phyloP scores from a whole-genome alignment of 37 sponge, comb jelly and placozoan genomes.

The Dysidea cf. avara region DNA sequence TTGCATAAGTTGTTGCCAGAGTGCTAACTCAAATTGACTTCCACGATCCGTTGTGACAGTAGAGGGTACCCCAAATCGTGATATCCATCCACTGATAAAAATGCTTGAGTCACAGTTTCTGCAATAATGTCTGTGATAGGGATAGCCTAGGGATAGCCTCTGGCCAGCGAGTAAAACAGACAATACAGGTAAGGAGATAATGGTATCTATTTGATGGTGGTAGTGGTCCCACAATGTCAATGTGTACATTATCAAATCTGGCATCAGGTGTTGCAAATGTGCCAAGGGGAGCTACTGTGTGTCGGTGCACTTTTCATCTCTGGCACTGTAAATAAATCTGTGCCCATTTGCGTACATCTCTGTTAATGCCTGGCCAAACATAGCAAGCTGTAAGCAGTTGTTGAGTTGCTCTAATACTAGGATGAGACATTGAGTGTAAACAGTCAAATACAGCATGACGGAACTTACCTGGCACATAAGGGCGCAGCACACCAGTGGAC shows the following conservation, averaged over 20 bases:
- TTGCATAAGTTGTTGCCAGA: conserved; percentile 22
- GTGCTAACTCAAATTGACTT: conserved; percentile 18
- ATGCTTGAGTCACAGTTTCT: conserved; percentile 39
- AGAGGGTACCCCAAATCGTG: conserved; percentile 30
- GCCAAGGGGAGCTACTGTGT: conserved; percentile 21
- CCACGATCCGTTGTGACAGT: conserved; percentile 26
- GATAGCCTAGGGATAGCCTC: conserved; percentile 47
- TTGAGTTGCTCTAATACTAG: conserved; percentile 45
- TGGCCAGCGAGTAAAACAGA: conserved; percentile 43
- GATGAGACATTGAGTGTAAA: conserved; percentile 41
- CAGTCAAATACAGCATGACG: conserved; percentile 24
- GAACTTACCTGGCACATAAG: conserved; percentile 21
- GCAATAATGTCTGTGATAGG: conserved; percentile 27
- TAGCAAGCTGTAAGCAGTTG: conserved; percentile 29
- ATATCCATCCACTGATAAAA: conserved; percentile 27
- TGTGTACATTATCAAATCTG: conserved; percentile 36
- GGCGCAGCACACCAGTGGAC: conserved; percentile 41
- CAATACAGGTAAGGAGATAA: conserved; percentile 44
- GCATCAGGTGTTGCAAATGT: conserved; percentile 25
- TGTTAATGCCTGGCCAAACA: conserved; percentile 51
- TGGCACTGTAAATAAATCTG: conserved; percentile 38
- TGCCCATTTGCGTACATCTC: conserved; percentile 35
- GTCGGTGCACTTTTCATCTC: conserved; percentile 31
- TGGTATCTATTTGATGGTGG: conserved; percentile 24
- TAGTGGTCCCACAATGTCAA: conserved; percentile 56